Conservation (phyloP, 2,797 vertebrate species). For the Coregonus suidteri region DNA sequence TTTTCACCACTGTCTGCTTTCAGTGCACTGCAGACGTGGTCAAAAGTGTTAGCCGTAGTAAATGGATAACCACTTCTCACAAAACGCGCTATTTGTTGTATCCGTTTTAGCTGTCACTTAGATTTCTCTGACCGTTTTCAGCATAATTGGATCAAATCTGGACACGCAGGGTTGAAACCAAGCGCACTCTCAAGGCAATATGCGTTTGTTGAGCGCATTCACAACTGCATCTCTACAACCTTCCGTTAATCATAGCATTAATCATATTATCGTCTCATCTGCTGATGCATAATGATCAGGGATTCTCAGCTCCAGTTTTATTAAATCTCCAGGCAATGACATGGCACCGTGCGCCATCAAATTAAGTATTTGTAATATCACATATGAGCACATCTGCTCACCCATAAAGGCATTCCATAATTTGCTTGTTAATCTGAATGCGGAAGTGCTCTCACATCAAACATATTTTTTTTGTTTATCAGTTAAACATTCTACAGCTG, state of each 20-base stretch:
- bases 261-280: background rate
- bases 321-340: background rate
- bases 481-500: too few species aligned
- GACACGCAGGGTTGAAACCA: background rate
- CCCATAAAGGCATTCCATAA: background rate
- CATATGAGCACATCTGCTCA: background rate
- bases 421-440: background rate
- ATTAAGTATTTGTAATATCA: background rate
- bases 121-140: slow-evolving; percentile 12
- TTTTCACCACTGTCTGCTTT: background rate
- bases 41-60: slow-evolving; percentile 20
- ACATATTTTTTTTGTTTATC: too few species aligned
- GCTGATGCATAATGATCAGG: background rate
- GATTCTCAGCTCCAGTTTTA: background rate
- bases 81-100: slow-evolving; percentile 3
- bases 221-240: background rate
- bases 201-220: background rate
- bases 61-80: background rate
- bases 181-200: background rate
- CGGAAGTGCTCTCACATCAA: too few species aligned
- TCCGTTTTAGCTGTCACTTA: slow-evolving; percentile 25
- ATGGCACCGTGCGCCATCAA: background rate
- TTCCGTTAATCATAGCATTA: background rate
- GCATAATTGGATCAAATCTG: slow-evolving; percentile 1
- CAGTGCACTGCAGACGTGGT: background rate